Percentiles rank a stretch among this genome's conserved stretches.
Evolutionary conservation across 2,888 invertebrate species (phyloP).

Genomic region (Caenorhabditis virilis): DNA sequence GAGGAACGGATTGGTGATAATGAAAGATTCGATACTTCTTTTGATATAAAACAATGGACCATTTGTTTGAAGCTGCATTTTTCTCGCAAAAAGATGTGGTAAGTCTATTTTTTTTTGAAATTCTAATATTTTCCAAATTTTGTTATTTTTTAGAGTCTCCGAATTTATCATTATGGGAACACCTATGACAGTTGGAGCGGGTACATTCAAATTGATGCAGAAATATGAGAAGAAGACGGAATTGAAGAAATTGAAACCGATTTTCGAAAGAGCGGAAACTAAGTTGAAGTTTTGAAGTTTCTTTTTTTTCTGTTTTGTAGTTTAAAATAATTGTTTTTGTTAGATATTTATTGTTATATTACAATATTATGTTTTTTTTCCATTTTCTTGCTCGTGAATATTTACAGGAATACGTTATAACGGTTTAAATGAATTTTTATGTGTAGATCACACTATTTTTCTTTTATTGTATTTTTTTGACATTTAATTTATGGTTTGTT

Average conservation of each 20-base stretch:
- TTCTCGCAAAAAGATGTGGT: slow-evolving; percentile 89
- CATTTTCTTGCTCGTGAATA: no score
- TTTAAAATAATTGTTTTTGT: no score
- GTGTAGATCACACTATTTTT: slow-evolving; percentile 73
- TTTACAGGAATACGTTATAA: slow-evolving; percentile 95
- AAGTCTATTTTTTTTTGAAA: no score
- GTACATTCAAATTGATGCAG: slow-evolving; percentile 69
- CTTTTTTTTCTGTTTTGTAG: background rate
- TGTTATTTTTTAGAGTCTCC: slow-evolving; percentile 94
- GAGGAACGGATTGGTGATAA: slow-evolving; percentile 91
- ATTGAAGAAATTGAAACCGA: slow-evolving; percentile 31
- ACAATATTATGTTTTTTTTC: no score
- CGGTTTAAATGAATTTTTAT: slow-evolving; percentile 98
- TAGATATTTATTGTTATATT: no score
- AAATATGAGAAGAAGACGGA: slow-evolving; percentile 33
- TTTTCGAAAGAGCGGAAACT: slow-evolving; percentile 39
- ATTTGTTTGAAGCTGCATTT: slow-evolving; percentile 97
- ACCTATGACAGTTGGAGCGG: slow-evolving; percentile 73
- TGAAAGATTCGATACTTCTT: slow-evolving; percentile 98
- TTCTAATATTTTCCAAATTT: slow-evolving; percentile 75
- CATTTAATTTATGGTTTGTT: no score
- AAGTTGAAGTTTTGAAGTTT: slow-evolving; percentile 13
- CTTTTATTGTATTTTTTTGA: no score
- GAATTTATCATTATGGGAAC: slow-evolving; percentile 96
- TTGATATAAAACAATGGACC: slow-evolving; percentile 98